Percentiles rank a stretch among this genome's conserved stretches.
These are phyloP conservation scores for Celastrina argiolus DNA, from an alignment of 2,888 invertebrate species.

Conservation along the genomic window DNA sequence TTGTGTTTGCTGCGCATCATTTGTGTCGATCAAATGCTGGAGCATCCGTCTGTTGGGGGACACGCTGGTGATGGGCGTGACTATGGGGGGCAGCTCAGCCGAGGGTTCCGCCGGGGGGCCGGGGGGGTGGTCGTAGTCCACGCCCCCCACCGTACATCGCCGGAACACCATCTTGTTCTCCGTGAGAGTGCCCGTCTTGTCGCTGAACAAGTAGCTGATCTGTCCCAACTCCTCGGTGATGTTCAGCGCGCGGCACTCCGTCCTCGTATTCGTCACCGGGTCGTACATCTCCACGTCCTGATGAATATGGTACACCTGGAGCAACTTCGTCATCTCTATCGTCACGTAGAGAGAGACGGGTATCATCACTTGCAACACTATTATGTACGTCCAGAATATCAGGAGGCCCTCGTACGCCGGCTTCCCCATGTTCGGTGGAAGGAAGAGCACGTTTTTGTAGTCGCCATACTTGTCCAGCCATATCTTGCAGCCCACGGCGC, in stretches of 20 bases:
- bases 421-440: slow-evolving; percentile 79
- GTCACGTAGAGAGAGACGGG: slow-evolving; percentile 98
- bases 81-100: slow-evolving; percentile 64
- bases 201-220: slow-evolving; percentile 93
- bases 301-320: slow-evolving; percentile 97
- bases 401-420: slow-evolving; percentile 87
- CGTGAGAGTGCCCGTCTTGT: slow-evolving; percentile 98
- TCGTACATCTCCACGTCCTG: slow-evolving; percentile 93
- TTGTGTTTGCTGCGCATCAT: slow-evolving; percentile 80
- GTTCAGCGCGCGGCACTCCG: slow-evolving; percentile 93
- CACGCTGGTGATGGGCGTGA: slow-evolving; percentile 67
- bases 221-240: slow-evolving; percentile 99
- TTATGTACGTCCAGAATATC: slow-evolving; percentile 97
- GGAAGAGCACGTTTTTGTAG: slow-evolving; percentile 81
- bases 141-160: slow-evolving; percentile 91
- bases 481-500: slow-evolving; percentile 92
- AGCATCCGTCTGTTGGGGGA: slow-evolving; percentile 64
- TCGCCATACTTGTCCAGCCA: slow-evolving; percentile 83
- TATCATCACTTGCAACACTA: slow-evolving; percentile 97
- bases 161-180: slow-evolving; percentile 99
- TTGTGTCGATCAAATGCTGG: slow-evolving; percentile 59
- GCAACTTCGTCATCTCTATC: slow-evolving; percentile 95
- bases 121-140: slow-evolving; percentile 91
- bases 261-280: slow-evolving; percentile 84
- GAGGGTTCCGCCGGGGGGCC: slow-evolving; percentile 83